Evolutionary conservation across 2,113 vertebrate species (phyloP).

Genomic region (Colinus virginianus): DNA sequence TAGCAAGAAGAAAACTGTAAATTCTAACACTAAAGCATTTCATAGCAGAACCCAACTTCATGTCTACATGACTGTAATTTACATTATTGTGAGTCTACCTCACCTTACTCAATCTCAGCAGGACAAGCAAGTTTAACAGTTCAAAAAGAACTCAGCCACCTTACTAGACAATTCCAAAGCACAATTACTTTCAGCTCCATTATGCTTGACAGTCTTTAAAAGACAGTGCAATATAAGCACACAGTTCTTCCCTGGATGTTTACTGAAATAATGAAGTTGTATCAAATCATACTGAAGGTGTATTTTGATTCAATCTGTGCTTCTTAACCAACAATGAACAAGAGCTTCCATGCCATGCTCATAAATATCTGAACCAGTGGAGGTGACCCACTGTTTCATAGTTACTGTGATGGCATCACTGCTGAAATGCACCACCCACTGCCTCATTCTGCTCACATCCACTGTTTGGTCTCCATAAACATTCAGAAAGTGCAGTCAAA

Average conservation of each 20-base stretch:
- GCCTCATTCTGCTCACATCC: neutral
- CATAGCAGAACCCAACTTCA: neutral
- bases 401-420: neutral
- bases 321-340: neutral
- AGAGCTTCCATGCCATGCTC: neutral
- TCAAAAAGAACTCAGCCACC: neutral
- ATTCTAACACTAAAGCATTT: neutral
- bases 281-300: neutral
- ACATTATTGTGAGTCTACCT: neutral
- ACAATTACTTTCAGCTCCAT: neutral
- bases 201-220: neutral
- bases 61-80: neutral
- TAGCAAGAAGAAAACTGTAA: neutral
- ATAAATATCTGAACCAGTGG: neutral
- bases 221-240: neutral
- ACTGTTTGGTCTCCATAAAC: neutral
- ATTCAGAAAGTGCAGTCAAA: too few species aligned
- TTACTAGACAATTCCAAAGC: neutral
- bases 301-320: neutral
- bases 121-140: neutral
- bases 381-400: neutral
- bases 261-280: neutral
- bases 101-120: neutral
- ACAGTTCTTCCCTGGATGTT: neutral
- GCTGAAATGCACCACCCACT: neutral